Conservation (phyloP, 2,113 vertebrate species). For the Corydoras sp. region DNA sequence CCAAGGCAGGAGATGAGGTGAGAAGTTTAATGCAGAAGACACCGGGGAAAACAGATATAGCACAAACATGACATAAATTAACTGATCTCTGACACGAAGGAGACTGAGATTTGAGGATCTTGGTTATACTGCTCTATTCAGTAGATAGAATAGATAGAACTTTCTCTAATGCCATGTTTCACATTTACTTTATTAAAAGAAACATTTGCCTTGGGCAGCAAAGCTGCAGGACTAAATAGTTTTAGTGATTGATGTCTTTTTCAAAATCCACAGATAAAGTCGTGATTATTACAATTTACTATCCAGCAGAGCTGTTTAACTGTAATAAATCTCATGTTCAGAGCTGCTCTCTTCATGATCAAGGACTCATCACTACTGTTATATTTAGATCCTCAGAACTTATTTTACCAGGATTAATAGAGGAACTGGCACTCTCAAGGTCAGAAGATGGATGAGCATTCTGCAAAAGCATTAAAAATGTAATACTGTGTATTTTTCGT, state of each 20-base stretch:
- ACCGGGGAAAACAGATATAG: too few species aligned
- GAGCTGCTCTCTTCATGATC: slow-evolving; percentile 9
- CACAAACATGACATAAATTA: too few species aligned
- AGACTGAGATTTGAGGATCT: too few species aligned
- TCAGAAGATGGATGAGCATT: not conserved
- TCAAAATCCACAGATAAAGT: slow-evolving; percentile 9
- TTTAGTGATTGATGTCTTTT: slow-evolving; percentile 7
- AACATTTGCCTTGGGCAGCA: not conserved
- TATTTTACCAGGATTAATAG: slow-evolving; percentile 9
- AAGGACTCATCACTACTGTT: slow-evolving; percentile 21
- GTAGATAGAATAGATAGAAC: too few species aligned
- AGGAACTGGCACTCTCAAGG: slow-evolving; percentile 12
- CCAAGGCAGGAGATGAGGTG: too few species aligned
- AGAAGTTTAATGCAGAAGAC: too few species aligned
- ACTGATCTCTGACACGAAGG: too few species aligned
- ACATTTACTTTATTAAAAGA: not conserved
- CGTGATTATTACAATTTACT: slow-evolving; percentile 1
- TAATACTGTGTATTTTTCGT: too few species aligned
- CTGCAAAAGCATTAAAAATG: too few species aligned
- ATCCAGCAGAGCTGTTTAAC: not conserved
- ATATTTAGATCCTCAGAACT: slow-evolving; percentile 12
- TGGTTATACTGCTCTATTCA: too few species aligned
- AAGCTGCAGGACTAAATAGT: not conserved
- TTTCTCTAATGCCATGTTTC: too few species aligned
- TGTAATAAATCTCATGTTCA: slow-evolving; percentile 19